Conservation (phyloP, 2,113 vertebrate genomes). For the Bubo bubo region DNA sequence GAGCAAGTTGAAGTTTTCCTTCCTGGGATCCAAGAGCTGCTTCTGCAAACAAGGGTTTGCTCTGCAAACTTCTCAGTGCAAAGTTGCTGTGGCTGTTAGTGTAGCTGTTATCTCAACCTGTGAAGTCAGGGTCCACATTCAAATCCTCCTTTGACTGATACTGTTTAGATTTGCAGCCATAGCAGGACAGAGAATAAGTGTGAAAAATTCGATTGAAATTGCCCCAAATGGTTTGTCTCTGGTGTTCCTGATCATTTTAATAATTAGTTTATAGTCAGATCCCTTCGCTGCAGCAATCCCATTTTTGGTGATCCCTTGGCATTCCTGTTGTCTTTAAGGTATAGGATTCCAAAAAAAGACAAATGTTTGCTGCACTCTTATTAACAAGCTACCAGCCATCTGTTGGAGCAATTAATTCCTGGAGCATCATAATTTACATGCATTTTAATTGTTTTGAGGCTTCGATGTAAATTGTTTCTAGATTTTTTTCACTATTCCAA, state of each 20-base stretch:
- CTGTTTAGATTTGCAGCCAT: neutral
- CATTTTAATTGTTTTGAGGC: slow-evolving; percentile 47
- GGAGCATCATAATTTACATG: slow-evolving; percentile 10
- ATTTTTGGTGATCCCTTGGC: neutral
- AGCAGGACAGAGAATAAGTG: neutral
- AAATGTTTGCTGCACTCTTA: neutral
- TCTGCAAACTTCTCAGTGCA: neutral
- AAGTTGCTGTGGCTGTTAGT: neutral
- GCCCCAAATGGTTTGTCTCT: neutral
- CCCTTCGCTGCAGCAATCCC: neutral
- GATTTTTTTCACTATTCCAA: neutral
- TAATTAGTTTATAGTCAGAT: neutral
- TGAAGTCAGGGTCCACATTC: neutral
- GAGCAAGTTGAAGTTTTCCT: neutral
- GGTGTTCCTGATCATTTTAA: neutral
- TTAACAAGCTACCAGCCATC: slow-evolving; percentile 27
- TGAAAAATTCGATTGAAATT: neutral
- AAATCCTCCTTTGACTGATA: neutral
- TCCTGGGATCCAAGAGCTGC: neutral
- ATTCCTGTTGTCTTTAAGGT: neutral
- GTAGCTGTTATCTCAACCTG: neutral
- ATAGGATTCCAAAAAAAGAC: neutral
- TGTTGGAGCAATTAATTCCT: slow-evolving; percentile 42
- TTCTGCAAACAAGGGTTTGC: neutral
- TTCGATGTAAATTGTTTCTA: slow-evolving; percentile 28